These are phyloP conservation scores for Indri indri DNA, from an alignment of 2,113 vertebrate species.

Conservation along the genomic window DNA sequence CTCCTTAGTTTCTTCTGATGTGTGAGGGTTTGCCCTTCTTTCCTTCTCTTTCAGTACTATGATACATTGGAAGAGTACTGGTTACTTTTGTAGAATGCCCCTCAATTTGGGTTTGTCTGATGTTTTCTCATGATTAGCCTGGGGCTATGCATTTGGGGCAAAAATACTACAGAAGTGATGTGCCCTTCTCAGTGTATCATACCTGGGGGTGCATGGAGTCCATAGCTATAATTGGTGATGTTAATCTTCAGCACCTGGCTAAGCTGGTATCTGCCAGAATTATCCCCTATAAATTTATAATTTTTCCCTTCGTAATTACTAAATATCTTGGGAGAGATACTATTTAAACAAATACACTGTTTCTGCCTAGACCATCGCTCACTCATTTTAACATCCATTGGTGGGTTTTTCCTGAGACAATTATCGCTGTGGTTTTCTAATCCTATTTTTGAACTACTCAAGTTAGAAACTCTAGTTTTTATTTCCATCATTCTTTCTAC, in stretches of 20 bases:
- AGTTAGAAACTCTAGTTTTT: not conserved
- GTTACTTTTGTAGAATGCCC: not conserved
- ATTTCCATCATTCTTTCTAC: not conserved
- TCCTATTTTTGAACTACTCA: not conserved
- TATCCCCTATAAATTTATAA: not conserved
- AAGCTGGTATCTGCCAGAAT: not conserved
- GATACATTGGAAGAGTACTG: not conserved
- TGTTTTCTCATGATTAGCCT: not conserved
- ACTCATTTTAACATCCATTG: slow-evolving; percentile 7
- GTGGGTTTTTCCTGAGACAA: not conserved
- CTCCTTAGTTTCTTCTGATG: not conserved
- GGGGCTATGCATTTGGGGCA: not conserved
- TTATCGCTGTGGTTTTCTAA: not conserved
- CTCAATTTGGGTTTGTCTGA: not conserved
- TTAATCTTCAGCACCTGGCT: not conserved
- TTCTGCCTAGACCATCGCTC: not conserved
- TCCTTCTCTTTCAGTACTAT: not conserved
- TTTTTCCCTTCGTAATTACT: not conserved
- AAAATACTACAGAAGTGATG: not conserved
- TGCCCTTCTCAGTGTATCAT: not conserved
- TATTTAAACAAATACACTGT: not conserved
- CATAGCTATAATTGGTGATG: not conserved
- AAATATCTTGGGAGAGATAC: not conserved
- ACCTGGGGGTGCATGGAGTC: not conserved
- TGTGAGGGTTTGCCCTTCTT: not conserved